A percentile compares a stretch with the other conserved stretches of the same genome.
Evolutionary conservation across 2,113 vertebrate genomes (phyloP).

Genomic region (Butorides virescens): DNA sequence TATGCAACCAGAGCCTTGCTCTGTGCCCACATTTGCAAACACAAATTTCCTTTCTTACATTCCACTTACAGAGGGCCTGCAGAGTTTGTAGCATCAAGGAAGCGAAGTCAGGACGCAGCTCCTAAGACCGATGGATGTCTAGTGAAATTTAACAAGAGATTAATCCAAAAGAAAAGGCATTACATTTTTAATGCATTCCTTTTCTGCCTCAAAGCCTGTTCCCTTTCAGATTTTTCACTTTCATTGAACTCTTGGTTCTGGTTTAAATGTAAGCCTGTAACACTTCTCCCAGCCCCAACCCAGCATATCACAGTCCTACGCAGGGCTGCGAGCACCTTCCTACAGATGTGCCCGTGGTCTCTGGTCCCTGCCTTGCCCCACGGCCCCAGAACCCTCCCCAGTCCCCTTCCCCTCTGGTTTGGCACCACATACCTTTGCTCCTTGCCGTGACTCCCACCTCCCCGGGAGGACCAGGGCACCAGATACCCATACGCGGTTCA

Average conservation of each 20-base stretch:
- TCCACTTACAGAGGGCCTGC: background rate
- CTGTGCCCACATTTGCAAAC: background rate
- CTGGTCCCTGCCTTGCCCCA: background rate
- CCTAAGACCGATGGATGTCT: background rate
- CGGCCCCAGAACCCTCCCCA: background rate
- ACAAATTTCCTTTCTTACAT: background rate
- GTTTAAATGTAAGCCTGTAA: background rate
- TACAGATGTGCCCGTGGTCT: accelerated
- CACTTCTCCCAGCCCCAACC: background rate
- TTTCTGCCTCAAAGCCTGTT: background rate
- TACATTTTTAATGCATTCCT: constrained; percentile 1
- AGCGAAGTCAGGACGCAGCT: background rate
- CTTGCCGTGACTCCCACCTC: background rate
- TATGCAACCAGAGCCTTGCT: background rate
- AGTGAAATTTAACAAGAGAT: background rate
- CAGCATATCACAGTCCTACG: accelerated
- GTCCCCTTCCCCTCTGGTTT: background rate
- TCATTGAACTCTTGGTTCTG: background rate
- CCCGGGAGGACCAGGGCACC: background rate
- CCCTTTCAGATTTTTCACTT: background rate
- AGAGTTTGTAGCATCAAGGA: background rate
- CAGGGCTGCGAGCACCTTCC: background rate
- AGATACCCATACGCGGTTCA: background rate
- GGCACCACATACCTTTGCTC: background rate
- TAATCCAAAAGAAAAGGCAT: constrained; percentile 29